Evolutionary conservation across 2,113 vertebrate genomes (phyloP), one percentile per base, ranked within the genome.

Genomic region (Hirundichthys speculiger): DNA sequence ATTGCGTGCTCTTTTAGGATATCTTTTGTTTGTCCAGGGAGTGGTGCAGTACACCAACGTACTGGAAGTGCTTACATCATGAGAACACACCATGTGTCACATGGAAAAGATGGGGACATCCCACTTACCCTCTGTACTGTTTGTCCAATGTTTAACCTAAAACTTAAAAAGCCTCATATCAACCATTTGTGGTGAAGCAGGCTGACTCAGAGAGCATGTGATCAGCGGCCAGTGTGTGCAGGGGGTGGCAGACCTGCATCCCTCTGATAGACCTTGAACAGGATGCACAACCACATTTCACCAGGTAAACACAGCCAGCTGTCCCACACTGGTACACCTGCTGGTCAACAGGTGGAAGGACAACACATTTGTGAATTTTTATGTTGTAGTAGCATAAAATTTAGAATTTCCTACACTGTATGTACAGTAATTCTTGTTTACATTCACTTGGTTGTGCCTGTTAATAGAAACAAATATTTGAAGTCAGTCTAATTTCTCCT

Each of bases 11-110:
- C 58, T 85, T 72, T 42, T 54, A 57, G 63, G 65, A 78, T 88
- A 86, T 88, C 83, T 77, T 62, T 66, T 94, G 89, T 94, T 94
- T 94, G 86, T 70, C 54, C 67, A 93, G 88, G 89, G 89, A 89
- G 90, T 89, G 75, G 81, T 89, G 88, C 81, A 79, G 79, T 46
- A 56, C 75, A 53, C 21, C 39, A 11, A 58, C 22, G 41, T 21
- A 43, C 34, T 73, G 48, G 47, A 84, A 79, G 79, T 64, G 73
- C 88, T 92, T 88, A 80, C 84, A 79, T 85, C 16, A 64, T 91
- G 90, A 86, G 88, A 94, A 92, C 25, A 1, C 75, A 62, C 78
- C 92, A 93, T 85, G 86, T 92, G 81, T 57, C 53, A 53, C 46
- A 18, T 27, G 22, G 71, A 54, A 64, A 69, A 30, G 14, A 67